phyloP scores from a whole-genome alignment of 2,113 vertebrate species.

The Struthio camelus region DNA sequence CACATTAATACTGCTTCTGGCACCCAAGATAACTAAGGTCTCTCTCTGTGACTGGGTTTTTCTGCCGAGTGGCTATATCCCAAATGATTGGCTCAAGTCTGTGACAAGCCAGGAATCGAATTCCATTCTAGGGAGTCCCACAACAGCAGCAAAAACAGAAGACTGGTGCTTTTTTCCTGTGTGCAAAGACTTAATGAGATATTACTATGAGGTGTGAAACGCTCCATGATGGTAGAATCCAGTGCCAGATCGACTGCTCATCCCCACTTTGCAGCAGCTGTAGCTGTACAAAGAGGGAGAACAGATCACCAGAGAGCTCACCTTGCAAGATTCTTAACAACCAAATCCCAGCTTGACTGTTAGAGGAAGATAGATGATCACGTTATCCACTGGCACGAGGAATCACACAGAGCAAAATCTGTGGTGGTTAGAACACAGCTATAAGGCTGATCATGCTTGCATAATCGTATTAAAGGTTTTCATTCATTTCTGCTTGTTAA shows the following conservation, averaged over 20 bases:
- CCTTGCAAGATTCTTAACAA: not conserved
- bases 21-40: not conserved
- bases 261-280: not conserved
- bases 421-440: not conserved
- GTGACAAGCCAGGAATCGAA: not conserved
- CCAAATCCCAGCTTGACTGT: not conserved
- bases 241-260: not conserved
- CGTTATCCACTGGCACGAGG: not conserved
- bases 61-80: not conserved
- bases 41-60: not conserved
- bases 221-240: not conserved
- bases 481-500: slow-evolving; percentile 70
- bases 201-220: not conserved
- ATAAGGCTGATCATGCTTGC: slow-evolving; percentile 24
- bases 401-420: slow-evolving; percentile 8
- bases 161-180: not conserved
- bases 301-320: not conserved
- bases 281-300: not conserved
- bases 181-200: not conserved
- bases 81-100: not conserved
- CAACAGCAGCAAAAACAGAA: not conserved
- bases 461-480: slow-evolving; percentile 59
- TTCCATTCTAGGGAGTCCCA: not conserved
- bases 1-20: not conserved
- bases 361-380: not conserved